Evolutionary conservation across 2,888 invertebrate genomes (phyloP).

Genomic region (Zootermopsis nevadensis): DNA sequence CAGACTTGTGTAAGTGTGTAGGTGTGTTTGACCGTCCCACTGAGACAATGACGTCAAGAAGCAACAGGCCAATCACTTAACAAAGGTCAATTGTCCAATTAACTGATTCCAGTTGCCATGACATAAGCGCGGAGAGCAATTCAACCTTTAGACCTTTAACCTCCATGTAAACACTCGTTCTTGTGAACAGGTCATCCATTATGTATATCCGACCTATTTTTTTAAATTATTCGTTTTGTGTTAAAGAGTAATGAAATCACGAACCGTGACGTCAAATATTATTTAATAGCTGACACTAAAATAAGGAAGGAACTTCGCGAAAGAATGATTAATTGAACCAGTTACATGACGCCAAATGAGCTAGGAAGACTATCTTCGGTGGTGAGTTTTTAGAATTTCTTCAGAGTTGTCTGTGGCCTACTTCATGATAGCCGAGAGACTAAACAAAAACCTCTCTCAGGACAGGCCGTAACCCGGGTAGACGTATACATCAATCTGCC

Average conservation of each 20-base stretch:
- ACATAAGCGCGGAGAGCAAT: neutral
- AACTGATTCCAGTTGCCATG: neutral
- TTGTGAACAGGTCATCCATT: neutral
- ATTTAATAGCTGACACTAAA: too few species aligned
- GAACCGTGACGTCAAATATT: neutral
- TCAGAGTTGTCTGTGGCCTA: too few species aligned
- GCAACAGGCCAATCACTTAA: neutral
- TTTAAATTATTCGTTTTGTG: neutral
- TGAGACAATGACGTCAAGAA: neutral
- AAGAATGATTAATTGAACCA: too few species aligned
- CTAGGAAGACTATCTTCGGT: too few species aligned
- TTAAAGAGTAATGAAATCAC: neutral
- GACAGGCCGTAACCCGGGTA: too few species aligned
- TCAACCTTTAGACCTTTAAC: neutral
- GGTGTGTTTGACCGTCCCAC: neutral
- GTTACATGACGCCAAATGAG: too few species aligned
- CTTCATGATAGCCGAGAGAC: too few species aligned
- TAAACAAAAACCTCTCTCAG: too few species aligned
- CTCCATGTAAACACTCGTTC: neutral
- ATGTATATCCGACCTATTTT: neutral
- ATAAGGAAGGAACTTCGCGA: too few species aligned
- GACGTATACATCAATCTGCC: too few species aligned
- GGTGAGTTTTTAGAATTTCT: too few species aligned
- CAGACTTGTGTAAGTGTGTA: too few species aligned
- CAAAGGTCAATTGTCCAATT: slow-evolving; percentile 16